Base-by-base conservation (phyloP, 2,113 vertebrate species). In the Semicossyphus pulcher region DNA sequence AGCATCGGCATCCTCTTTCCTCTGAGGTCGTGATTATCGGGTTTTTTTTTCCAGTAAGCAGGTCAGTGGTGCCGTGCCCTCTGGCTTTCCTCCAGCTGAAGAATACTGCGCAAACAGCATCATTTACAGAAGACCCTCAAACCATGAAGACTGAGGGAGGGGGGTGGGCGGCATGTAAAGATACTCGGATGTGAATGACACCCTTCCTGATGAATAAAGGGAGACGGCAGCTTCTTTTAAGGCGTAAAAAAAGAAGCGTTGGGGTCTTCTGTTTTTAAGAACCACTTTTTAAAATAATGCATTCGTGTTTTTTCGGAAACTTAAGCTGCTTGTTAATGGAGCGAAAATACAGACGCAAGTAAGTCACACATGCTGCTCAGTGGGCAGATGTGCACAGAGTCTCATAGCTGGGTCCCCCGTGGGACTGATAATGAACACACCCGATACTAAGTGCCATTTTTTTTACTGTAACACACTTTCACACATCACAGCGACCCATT, bases 21-120 rank as follows among this genome's bases (percentile, higher is more conserved):
- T 86, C 76, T 4, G 76, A 81, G 88, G 85, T 88, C 52, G 7
- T 25, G 86, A 86, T 89, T 75, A 83, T 78, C 10, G 7, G 51
- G 69, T 84, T 76, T 71, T 63, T 78, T 79, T 74, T 67, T 56
- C 83, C 78, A 66, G 84, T 85, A 87, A 91, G 84, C 86, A 86
- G 92, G 89, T 92, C 92, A 92, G 80, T 53, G 37, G 68, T 64
- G 53, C 76, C 32, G 31, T 83, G 86, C 83, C 92, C 92, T 45
- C 78, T 42, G 80, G 91, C 88, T 83, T 74, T 34, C 76, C 78
- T 79, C 44, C 59, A 60, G 62, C 76, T 73, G 23, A 60, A 75
- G 78, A 86, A 76, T 28, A 58, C 60, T 23, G 32, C 72, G 74
- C 82, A 63, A 78, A 85, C 66, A 76, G 78, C 71, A 68, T 70